phyloP scores from a whole-genome alignment of 1,140 invertebrate genomes.

The Cydia fagiglandana region DNA sequence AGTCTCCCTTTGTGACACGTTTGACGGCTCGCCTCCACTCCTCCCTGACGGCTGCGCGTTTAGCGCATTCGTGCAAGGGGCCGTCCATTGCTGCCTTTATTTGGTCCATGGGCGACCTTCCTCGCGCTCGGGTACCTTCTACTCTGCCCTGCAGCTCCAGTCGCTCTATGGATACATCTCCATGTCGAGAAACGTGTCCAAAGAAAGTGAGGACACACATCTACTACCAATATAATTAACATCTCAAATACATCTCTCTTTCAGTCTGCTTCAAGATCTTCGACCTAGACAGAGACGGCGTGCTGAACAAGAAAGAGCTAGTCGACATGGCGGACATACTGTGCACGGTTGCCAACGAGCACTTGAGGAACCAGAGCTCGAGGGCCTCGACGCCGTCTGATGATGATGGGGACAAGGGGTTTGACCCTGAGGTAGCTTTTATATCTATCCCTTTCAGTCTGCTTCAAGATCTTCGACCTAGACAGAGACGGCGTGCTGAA shows the following conservation, averaged over 20 bases:
- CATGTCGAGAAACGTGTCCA: too few relatives aligned
- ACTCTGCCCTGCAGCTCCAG: too few relatives aligned
- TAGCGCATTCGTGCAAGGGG: too few relatives aligned
- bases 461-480: slow-evolving; percentile 94
- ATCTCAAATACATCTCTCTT: slow-evolving; percentile 59
- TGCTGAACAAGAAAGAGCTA: slow-evolving; percentile 85
- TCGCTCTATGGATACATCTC: too few relatives aligned
- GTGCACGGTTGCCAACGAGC: slow-evolving; percentile 85
- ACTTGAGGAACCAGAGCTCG: slow-evolving; percentile 66
- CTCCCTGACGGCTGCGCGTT: too few relatives aligned
- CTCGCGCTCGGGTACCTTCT: too few relatives aligned
- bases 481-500: slow-evolving; percentile 89
- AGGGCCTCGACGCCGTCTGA: slow-evolving; percentile 64
- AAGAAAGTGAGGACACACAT: too few relatives aligned
- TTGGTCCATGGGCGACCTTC: too few relatives aligned
- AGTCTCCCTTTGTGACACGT: too few relatives aligned
- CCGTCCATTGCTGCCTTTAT: too few relatives aligned
- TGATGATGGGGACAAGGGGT: slow-evolving; percentile 49
- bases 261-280: slow-evolving; percentile 95
- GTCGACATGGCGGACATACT: slow-evolving; percentile 88
- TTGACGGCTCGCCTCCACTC: too few relatives aligned
- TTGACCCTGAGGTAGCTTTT: slow-evolving; percentile 55
- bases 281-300: slow-evolving; percentile 89
- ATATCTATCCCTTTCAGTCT: slow-evolving; percentile 82
- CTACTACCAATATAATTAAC: too few relatives aligned